phyloP scores from a whole-genome alignment of 2,797 vertebrate species.

The Psittacula derbiana region DNA sequence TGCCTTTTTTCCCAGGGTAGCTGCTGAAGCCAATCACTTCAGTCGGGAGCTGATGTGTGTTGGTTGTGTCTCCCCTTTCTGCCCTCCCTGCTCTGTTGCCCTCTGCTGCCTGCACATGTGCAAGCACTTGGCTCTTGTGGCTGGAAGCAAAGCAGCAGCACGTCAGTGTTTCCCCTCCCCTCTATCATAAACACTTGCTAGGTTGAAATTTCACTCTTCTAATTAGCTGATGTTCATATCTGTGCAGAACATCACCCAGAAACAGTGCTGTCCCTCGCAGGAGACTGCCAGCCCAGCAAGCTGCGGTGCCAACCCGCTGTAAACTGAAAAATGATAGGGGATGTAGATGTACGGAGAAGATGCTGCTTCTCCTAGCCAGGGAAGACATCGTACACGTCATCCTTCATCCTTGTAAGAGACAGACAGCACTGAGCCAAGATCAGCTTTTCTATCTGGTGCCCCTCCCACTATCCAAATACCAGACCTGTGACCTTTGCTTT shows the following conservation, averaged over 20 bases:
- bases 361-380: neutral
- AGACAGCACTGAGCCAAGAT: neutral
- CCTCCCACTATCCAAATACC: neutral
- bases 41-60: accelerated
- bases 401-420: neutral
- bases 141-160: neutral
- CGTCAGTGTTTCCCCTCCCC: neutral
- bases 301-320: neutral
- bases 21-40: conserved; percentile 5
- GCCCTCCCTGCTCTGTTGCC: neutral
- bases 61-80: neutral
- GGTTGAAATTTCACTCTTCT: neutral
- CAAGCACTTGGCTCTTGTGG: accelerated
- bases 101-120: neutral
- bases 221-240: neutral
- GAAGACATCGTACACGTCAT: neutral
- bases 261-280: neutral
- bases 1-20: neutral
- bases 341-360: neutral
- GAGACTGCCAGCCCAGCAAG: neutral
- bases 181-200: accelerated
- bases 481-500: neutral
- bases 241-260: neutral
- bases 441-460: neutral
- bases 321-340: neutral